Base-by-base conservation (phyloP, 2,797 vertebrate genomes). In the Anguilla pacifica region DNA sequence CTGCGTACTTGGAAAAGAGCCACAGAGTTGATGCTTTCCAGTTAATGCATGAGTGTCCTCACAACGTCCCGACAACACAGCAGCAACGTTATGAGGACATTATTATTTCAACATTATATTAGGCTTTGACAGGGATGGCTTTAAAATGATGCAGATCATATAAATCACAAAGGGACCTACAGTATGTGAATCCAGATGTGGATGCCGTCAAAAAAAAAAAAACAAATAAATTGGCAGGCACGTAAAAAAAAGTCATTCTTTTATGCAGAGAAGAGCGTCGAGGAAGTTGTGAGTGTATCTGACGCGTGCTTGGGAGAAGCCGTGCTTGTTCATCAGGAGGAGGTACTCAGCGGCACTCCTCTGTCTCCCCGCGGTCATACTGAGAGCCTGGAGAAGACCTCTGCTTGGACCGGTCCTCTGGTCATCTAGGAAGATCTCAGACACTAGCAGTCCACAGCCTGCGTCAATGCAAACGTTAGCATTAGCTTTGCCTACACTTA, bases 391-490 rank as follows among this genome's bases (percentile, higher is more conserved):
- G 39, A 97, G 95, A 64, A 97, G 91, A 57, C 92, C 95, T 13
- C 93, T 93, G 46, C 92, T 94, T 0, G 96, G 95, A 0, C 91
- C 95, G 19, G 89, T 92, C 90, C 94, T 93, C 89, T 95, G 93
- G 85, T 97, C 94, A 59, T 97, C 95, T 92, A 97, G 90, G 64
- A 97, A 93, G 90, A 96, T 96, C 94, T 97, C 97, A 19, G 94
- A 95, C 87, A 98, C 89, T 91, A 98, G 94, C 91, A 98, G 86
- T 0, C 94, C 95, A 84, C 95, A 94, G 83, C 96, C 97, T 98
- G 93, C 0, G 28, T 9, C 64, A 28, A 70, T 10, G 28, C 64
- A 28, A 5, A 70, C 10, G 53, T 55, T 55, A 25, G 22, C 51
- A 28, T 59, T 61, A 61, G 31, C 13, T 57, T 35, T 3, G n/a